Base-by-base conservation (phyloP, 35 echinoderm and acorn worm species). In the Chiridota heheva region DNA sequence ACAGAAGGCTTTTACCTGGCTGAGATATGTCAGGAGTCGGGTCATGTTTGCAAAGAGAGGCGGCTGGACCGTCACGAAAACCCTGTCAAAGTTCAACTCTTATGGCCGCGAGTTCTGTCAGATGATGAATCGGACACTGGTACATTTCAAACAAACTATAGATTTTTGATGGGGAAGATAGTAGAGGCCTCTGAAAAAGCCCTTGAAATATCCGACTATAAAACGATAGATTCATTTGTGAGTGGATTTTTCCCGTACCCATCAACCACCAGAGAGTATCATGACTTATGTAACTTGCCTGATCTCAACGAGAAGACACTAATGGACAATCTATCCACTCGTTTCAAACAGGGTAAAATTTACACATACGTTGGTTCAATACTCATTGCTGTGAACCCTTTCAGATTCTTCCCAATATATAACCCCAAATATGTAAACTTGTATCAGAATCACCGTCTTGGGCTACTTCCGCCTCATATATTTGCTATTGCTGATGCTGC, bases 281-380 rank as follows among this genome's bases (percentile, higher is more conserved):
- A 98, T 69, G 95, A 98, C 71, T 60, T 98, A 81, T 98, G 95
- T 72, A 88, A 98, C 67, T 82, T 98, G 64, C 95, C 95, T 22
- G 95, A 98, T 69, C 84, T 98, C 7, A 98, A 88, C 27, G 95
- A 98, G 55, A 83, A 91, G 12, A 88, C 85, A 13, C 81, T 98
- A 5, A 82, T 98, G 63, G 81, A 88, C 39, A 98, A 91, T 36
- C 45, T 98, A 5, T 63, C 89, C 18, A 47, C 95, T n/a, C 62
- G 95, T 28, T 98, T 98, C 37, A 87, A 87, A 69, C 85, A 91
- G 68, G 95, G 89, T 39, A 98, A 98, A 66, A 98, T 98, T 62
- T 98, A 98, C 89, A 98, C 95, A 1, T 98, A 98, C 43, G 95
- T 98, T 22, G 95, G 89, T 36, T 97, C 93, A 0, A 97, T 97